Evolutionary conservation across 2,797 vertebrate species (phyloP).

Genomic region (Bufotes viridis): DNA sequence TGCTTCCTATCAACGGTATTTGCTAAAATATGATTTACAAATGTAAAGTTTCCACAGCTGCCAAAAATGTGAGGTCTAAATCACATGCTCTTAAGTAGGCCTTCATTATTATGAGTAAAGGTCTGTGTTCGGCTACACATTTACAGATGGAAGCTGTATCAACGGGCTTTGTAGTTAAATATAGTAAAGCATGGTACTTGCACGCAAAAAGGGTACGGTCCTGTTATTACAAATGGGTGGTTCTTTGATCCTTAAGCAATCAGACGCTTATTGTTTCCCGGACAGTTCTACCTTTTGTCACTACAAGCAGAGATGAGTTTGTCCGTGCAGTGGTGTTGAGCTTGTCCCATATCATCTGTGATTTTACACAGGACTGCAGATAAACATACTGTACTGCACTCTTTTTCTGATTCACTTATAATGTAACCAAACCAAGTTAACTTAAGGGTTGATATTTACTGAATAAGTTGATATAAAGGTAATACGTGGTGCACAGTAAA

Average conservation of each 20-base stretch:
- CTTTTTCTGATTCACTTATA: not conserved
- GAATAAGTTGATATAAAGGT: not conserved
- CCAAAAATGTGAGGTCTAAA: constrained; percentile 40
- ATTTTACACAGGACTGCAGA: not conserved
- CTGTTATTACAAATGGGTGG: constrained; percentile 10
- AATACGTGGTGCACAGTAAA: no score
- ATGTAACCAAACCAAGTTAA: not conserved
- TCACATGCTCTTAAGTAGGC: constrained; percentile 21
- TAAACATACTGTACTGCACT: not conserved
- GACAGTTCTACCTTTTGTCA: not conserved
- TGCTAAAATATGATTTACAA: constrained; percentile 41
- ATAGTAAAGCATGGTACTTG: constrained; percentile 28
- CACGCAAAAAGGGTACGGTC: constrained; percentile 4
- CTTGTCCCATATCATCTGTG: not conserved
- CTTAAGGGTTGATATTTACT: not conserved
- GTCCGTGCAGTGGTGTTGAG: not conserved
- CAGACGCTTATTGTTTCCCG: not conserved
- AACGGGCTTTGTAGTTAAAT: constrained; percentile 24
- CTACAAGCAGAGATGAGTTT: not conserved
- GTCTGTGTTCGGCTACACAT: not conserved
- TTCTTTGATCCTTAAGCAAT: constrained; percentile 1
- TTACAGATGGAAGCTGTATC: constrained; percentile 32
- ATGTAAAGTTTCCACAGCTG: not conserved
- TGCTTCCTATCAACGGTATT: constrained; percentile 25
- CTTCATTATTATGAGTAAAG: constrained; percentile 29